These are phyloP conservation scores for Brevimyrus niger DNA, from an alignment of 2,113 vertebrate genomes.

Conservation along the genomic window DNA sequence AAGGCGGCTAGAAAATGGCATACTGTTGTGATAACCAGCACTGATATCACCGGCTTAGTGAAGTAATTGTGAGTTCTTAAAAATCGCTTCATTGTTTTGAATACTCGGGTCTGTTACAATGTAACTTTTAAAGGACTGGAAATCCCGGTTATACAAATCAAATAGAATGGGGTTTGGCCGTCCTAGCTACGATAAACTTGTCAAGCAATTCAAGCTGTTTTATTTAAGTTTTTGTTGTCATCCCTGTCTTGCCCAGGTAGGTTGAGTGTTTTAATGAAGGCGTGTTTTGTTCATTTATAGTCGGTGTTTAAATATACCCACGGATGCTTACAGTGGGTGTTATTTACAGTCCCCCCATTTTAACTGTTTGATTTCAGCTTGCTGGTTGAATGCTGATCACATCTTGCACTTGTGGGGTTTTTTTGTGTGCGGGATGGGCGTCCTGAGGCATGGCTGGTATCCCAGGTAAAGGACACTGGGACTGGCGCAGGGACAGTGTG, in stretches of 20 bases:
- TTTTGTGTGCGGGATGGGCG: background rate
- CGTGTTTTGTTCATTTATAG: background rate
- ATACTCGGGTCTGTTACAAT: background rate
- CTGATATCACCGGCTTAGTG: background rate
- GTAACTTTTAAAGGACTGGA: background rate
- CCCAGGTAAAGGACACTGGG: background rate
- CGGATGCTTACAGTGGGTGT: background rate
- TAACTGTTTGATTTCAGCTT: background rate
- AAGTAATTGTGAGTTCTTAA: background rate
- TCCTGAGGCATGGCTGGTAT: background rate
- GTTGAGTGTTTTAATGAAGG: background rate
- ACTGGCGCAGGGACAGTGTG: background rate
- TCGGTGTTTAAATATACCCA: background rate
- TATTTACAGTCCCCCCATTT: background rate
- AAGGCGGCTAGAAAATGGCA: constrained; percentile 1
- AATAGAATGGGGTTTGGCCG: background rate
- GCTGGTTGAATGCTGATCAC: background rate
- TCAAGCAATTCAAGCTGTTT: background rate
- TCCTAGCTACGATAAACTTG: background rate
- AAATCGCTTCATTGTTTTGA: background rate
- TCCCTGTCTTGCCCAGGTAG: background rate
- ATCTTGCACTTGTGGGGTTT: background rate
- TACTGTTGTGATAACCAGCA: background rate
- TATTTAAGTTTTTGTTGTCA: background rate
- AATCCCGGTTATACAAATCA: background rate